phyloP scores from a whole-genome alignment of 1,140 invertebrate genomes.

The Anoplophora glabripennis region DNA sequence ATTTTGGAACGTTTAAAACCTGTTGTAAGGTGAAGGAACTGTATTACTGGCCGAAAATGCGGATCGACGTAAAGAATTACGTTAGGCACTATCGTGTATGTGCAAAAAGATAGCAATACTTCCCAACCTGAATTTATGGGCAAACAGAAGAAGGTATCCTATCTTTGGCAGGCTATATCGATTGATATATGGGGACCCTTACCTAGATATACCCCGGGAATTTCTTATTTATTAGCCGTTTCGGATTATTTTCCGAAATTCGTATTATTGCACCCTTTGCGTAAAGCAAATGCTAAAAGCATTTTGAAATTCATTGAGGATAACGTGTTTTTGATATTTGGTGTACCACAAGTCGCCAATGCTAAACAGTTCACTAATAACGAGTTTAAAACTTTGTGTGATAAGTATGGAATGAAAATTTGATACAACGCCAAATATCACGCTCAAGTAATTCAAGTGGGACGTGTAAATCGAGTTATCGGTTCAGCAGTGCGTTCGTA shows the following conservation, averaged over 20 bases:
- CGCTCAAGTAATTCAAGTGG: slow-evolving; percentile 28
- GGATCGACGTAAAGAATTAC: slow-evolving; percentile 27
- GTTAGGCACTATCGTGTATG: slow-evolving; percentile 31
- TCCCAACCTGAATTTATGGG: slow-evolving; percentile 35
- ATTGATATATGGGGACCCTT: slow-evolving; percentile 23
- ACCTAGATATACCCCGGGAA: slow-evolving; percentile 32
- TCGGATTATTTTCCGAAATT: slow-evolving; percentile 44
- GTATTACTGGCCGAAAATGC: slow-evolving; percentile 42
- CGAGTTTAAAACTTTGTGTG: slow-evolving; percentile 17
- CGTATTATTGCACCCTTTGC: slow-evolving; percentile 13
- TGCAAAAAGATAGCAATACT: slow-evolving; percentile 32
- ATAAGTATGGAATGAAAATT: slow-evolving; percentile 14
- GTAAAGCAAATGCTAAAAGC: slow-evolving; percentile 9
- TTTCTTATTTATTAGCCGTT: slow-evolving; percentile 39
- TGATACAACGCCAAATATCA: slow-evolving; percentile 24
- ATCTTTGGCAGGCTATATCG: slow-evolving; percentile 1
- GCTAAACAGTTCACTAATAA: slow-evolving; percentile 27
- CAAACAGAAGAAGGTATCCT: slow-evolving; percentile 14
- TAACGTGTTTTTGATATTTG: slow-evolving; percentile 22
- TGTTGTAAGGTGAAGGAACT: slow-evolving; percentile 4
- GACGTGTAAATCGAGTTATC: slow-evolving; percentile 24
- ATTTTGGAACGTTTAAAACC: slow-evolving; percentile 38
- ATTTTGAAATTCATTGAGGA: slow-evolving; percentile 26
- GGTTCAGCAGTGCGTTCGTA: slow-evolving; percentile 28
- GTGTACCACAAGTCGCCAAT: slow-evolving; percentile 22